Percentiles rank a stretch among this genome's conserved stretches.
Conservation (phyloP, 1,140 invertebrate genomes). For the Drosophila pandora region DNA sequence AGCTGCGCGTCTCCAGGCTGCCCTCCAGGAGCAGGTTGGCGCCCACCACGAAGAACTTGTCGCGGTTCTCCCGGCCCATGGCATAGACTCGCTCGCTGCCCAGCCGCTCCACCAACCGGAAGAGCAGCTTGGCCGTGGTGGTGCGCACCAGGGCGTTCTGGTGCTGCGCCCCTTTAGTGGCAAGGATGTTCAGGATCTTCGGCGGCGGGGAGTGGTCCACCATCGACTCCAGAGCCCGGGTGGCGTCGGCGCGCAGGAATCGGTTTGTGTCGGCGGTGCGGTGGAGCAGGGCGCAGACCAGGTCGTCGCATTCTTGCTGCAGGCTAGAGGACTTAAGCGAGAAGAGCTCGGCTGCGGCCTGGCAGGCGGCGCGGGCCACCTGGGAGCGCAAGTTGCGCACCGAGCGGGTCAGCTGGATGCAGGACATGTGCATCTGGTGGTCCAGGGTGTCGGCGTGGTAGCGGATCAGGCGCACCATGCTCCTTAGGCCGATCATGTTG, state of each 20-base stretch:
- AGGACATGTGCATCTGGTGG: conserved; percentile 87
- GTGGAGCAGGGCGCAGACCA: conserved; percentile 91
- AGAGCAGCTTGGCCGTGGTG: conserved; percentile 91
- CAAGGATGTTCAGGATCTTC: conserved; percentile 85
- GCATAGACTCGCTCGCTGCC: conserved; percentile 90
- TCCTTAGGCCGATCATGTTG: conserved; percentile 91
- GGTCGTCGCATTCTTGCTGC: conserved; percentile 95
- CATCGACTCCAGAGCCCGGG: conserved; percentile 91
- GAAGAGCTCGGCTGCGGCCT: conserved; percentile 91
- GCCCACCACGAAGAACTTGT: conserved; percentile 91
- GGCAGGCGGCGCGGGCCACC: conserved; percentile 93
- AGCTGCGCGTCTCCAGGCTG: conserved; percentile 92
- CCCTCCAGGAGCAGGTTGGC: conserved; percentile 94
- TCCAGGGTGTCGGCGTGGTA: conserved; percentile 88
- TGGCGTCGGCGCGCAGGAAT: conserved; percentile 94
- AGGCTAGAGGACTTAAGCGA: conserved; percentile 87
- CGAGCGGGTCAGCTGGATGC: conserved; percentile 89
- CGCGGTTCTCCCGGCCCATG: conserved; percentile 90
- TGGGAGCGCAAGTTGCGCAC: conserved; percentile 95
- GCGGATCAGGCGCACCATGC: conserved; percentile 88
- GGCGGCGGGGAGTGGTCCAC: conserved; percentile 88
- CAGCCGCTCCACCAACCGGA: conserved; percentile 88
- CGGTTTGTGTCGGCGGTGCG: conserved; percentile 96
- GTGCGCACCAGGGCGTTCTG: conserved; percentile 93
- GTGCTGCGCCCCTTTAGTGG: conserved; percentile 88